A percentile compares a stretch with the other conserved stretches of the same genome.
Evolutionary conservation across 2,888 invertebrate genomes (phyloP).

Genomic region (Tenthredo notha): DNA sequence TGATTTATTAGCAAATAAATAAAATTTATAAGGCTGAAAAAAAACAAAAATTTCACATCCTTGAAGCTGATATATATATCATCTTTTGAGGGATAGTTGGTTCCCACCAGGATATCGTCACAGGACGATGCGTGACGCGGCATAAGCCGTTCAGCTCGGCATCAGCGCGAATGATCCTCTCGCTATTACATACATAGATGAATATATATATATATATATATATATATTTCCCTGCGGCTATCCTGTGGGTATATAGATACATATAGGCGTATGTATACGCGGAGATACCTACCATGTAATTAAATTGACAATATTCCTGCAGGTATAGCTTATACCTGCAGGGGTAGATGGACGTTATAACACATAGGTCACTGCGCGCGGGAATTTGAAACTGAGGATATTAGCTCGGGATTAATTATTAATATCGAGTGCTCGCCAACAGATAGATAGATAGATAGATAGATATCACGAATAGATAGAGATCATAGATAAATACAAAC

Average conservation of each 20-base stretch:
- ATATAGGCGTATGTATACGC: background rate
- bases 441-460: background rate
- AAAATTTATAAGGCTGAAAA: background rate
- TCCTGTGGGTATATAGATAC: background rate
- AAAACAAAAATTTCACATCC: background rate
- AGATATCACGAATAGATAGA: background rate
- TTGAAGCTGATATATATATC: background rate
- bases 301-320: conserved; percentile 45
- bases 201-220: background rate
- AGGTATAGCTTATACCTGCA: background rate
- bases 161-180: conserved; percentile 29
- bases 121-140: conserved; percentile 10
- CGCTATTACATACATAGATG: background rate
- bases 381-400: conserved; percentile 63
- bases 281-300: conserved; percentile 26
- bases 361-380: conserved; percentile 6
- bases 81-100: background rate
- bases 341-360: background rate
- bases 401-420: conserved; percentile 69
- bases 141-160: conserved; percentile 18
- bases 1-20: background rate
- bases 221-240: background rate
- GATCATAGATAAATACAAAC: background rate
- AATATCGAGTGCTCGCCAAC: conserved; percentile 65
- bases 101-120: background rate